Evolutionary conservation across 2,888 invertebrate genomes (phyloP).

Genomic region (Campopleginae sp.): DNA sequence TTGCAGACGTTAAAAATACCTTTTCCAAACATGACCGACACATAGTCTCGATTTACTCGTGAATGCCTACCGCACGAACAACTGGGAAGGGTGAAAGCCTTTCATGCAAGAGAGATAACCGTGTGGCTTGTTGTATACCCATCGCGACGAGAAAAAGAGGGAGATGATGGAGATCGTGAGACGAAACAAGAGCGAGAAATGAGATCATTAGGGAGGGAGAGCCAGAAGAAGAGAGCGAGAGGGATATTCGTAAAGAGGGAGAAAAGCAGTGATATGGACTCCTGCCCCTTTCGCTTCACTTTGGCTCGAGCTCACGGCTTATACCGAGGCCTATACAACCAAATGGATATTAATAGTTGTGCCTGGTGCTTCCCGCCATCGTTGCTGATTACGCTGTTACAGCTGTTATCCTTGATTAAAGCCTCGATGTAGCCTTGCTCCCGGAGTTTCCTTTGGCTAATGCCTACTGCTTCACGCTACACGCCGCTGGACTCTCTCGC

Average conservation of each 20-base stretch:
- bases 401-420: constrained; percentile 76
- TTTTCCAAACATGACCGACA: too few relatives aligned
- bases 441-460: constrained; percentile 52
- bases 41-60: neutral
- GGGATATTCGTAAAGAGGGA: neutral
- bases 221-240: constrained; percentile 15
- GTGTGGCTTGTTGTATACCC: constrained; percentile 27
- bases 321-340: constrained; percentile 54
- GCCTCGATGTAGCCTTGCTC: constrained; percentile 53
- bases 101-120: constrained; percentile 54
- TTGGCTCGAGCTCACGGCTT: constrained; percentile 56
- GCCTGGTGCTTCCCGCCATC: constrained; percentile 75
- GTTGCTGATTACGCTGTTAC: constrained; percentile 75
- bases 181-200: constrained; percentile 61
- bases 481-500: constrained; percentile 51
- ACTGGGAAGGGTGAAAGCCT: constrained; percentile 5
- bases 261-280: constrained; percentile 3
- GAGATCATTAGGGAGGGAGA: constrained; percentile 58
- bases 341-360: constrained; percentile 69
- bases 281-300: constrained; percentile 22
- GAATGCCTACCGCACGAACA: neutral
- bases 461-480: constrained; percentile 43
- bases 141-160: constrained; percentile 46
- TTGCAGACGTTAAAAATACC: too few relatives aligned
- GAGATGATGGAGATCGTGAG: constrained; percentile 55